These are phyloP conservation scores for Menidia beryllina DNA, from an alignment of 2,113 vertebrate genomes.

Conservation along the genomic window DNA sequence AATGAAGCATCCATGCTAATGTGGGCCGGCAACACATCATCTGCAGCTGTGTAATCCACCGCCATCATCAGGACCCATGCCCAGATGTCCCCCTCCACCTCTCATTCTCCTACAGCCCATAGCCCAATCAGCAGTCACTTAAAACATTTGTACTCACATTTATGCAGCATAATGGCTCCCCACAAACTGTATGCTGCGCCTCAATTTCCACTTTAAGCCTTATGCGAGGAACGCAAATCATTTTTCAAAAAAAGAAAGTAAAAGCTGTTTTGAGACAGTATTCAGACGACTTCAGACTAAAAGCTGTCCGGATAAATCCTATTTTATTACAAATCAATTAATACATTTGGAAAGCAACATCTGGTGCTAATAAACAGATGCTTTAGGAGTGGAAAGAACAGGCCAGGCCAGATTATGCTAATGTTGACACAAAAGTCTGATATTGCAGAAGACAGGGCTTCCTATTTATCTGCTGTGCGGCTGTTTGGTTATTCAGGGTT, in stretches of 20 bases:
- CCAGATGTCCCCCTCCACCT: slow-evolving; percentile 32
- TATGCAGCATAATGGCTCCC: background rate
- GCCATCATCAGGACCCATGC: slow-evolving; percentile 59
- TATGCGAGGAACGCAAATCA: background rate
- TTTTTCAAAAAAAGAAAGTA: too few species aligned
- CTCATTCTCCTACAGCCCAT: slow-evolving; percentile 10
- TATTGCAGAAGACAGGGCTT: background rate
- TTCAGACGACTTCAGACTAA: background rate
- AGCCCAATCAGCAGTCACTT: slow-evolving; percentile 30
- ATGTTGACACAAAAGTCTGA: background rate
- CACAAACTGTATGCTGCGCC: background rate
- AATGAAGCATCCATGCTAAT: slow-evolving; percentile 88
- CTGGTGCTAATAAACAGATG: background rate
- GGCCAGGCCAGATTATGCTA: background rate
- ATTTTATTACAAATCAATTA: background rate
- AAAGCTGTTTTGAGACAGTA: too few species aligned
- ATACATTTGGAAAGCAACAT: too few species aligned
- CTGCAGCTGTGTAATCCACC: slow-evolving; percentile 76
- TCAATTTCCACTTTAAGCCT: slow-evolving; percentile 1
- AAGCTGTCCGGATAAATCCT: slow-evolving; percentile 1
- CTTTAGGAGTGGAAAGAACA: background rate
- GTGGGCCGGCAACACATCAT: slow-evolving; percentile 76
- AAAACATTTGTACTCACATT: slow-evolving; percentile 22
- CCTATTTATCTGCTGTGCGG: background rate
- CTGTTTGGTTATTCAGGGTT: slow-evolving; percentile 6